These are phyloP conservation scores for Gorsachius goisagi DNA, from an alignment of 2,113 vertebrate species.

Conservation along the genomic window DNA sequence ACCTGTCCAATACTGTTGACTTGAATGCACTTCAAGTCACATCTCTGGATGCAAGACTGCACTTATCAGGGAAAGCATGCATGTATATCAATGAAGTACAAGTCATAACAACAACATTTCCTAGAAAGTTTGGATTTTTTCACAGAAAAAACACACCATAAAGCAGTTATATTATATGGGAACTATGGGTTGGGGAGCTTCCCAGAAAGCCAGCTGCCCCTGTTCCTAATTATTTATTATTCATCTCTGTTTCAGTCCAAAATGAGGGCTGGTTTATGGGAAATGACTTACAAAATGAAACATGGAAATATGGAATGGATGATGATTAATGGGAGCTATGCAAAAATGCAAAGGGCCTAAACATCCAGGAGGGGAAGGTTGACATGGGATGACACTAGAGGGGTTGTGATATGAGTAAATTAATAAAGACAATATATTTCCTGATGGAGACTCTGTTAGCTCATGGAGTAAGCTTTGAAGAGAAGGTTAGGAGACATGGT, in stretches of 20 bases:
- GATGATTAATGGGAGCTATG: slow-evolving; percentile 26
- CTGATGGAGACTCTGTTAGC: not conserved
- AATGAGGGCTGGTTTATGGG: slow-evolving; percentile 53
- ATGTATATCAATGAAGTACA: not conserved
- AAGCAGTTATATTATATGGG: slow-evolving; percentile 51
- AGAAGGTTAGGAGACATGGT: not conserved
- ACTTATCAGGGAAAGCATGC: not conserved
- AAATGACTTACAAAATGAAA: slow-evolving; percentile 44
- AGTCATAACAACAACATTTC: slow-evolving; percentile 7
- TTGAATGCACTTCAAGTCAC: slow-evolving; percentile 23
- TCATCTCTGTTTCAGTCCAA: slow-evolving; percentile 53
- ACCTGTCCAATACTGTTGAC: not conserved
- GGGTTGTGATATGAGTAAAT: not conserved
- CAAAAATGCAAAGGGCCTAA: slow-evolving; percentile 39
- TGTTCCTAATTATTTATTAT: slow-evolving; percentile 65
- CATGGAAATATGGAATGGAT: slow-evolving; percentile 33
- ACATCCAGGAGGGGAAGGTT: not conserved
- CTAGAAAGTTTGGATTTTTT: slow-evolving; percentile 44
- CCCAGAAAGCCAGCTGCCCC: slow-evolving; percentile 63
- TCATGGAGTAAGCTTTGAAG: not conserved
- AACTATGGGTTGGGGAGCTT: slow-evolving; percentile 55
- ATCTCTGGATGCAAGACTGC: slow-evolving; percentile 12
- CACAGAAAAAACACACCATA: slow-evolving; percentile 38
- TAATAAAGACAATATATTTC: not conserved
- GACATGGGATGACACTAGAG: not conserved